Evolutionary conservation across 2,113 vertebrate genomes (phyloP).

Genomic region (Lanius collurio): DNA sequence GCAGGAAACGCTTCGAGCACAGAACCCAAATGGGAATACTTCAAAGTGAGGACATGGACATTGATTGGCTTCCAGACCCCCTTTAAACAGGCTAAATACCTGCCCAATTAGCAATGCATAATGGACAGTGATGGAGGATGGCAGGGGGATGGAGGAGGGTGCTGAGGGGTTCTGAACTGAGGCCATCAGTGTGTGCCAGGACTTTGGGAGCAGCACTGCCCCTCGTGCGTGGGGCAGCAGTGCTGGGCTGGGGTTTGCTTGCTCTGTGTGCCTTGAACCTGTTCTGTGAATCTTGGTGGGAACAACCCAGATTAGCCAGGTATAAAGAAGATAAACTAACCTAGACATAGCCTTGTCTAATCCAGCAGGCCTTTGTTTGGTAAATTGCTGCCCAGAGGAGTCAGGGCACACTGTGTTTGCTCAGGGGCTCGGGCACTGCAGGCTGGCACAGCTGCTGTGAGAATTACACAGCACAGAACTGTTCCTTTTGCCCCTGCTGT

Average conservation of each 20-base stretch:
- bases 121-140: not conserved
- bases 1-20: not conserved
- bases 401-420: not conserved
- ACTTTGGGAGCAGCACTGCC: not conserved
- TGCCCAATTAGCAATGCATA: not conserved
- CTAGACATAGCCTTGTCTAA: not conserved
- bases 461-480: not conserved
- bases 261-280: not conserved
- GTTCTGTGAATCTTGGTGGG: accelerated
- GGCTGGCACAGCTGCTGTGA: not conserved
- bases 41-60: not conserved
- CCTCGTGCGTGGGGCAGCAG: accelerated
- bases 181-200: accelerated
- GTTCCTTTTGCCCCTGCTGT: not conserved
- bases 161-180: not conserved
- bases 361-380: not conserved
- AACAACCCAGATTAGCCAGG: not conserved
- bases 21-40: not conserved
- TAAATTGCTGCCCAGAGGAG: not conserved
- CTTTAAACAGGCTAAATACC: not conserved
- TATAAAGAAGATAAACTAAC: no score
- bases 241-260: not conserved
- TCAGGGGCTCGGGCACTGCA: not conserved
- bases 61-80: not conserved
- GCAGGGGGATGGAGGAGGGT: accelerated